These are phyloP conservation scores for Drosophila santomea DNA, from an alignment of 1,140 invertebrate species.

Conservation along the genomic window DNA sequence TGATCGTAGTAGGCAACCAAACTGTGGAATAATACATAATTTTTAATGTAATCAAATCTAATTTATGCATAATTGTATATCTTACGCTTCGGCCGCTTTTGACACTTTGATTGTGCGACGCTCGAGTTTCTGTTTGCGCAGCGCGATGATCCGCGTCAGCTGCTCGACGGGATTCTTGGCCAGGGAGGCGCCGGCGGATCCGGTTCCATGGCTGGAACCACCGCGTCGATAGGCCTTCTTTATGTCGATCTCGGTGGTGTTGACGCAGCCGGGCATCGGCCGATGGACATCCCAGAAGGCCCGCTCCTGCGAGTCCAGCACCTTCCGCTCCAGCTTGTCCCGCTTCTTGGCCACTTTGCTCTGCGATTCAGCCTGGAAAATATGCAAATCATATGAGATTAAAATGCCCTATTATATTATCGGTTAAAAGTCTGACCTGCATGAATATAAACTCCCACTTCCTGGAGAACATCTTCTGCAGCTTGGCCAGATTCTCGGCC, in stretches of 20 bases:
- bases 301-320: constrained; percentile 98
- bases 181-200: constrained; percentile 78
- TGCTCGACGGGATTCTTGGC: constrained; percentile 84
- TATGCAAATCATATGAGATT: too few relatives aligned
- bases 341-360: constrained; percentile 99
- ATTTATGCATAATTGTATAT: neutral
- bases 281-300: constrained; percentile 99
- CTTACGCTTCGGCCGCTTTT: constrained; percentile 98
- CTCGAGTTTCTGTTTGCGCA: constrained; percentile 83
- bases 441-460: constrained; percentile 99
- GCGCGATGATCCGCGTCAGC: constrained; percentile 77
- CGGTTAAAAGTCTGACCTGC: constrained; percentile 86
- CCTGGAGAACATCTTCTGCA: constrained; percentile 99
- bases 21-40: constrained; percentile 85
- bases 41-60: too few relatives aligned
- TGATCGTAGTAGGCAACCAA: constrained; percentile 98
- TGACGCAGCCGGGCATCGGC: constrained; percentile 99
- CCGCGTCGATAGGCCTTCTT: constrained; percentile 95
- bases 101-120: constrained; percentile 96
- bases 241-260: constrained; percentile 99
- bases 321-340: constrained; percentile 98
- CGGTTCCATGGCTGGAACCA: constrained; percentile 81
- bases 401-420: too few relatives aligned
- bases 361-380: constrained; percentile 86
- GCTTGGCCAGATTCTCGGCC: constrained; percentile 97